These are phyloP conservation scores for Pangasius krempfi DNA, from an alignment of 2,797 vertebrate genomes.

Conservation along the genomic window DNA sequence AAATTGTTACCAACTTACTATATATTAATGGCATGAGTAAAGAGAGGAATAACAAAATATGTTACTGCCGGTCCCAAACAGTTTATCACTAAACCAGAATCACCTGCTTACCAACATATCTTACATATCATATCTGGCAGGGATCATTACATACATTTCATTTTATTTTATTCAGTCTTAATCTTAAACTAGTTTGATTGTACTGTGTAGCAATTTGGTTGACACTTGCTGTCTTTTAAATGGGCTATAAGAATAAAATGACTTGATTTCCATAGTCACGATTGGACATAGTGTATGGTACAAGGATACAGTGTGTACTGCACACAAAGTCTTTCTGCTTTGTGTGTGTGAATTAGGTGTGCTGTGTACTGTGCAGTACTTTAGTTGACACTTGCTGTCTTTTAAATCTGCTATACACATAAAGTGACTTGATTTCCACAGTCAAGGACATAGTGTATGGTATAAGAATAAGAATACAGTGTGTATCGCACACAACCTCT, in stretches of 20 bases:
- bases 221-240: background rate
- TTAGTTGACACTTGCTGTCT: background rate
- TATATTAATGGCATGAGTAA: background rate
- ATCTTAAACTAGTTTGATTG: no score
- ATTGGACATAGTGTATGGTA: background rate
- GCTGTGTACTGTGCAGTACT: background rate
- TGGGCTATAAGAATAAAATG: background rate
- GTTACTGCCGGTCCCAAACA: background rate
- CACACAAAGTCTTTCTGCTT: background rate
- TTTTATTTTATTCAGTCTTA: no score
- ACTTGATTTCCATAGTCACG: background rate
- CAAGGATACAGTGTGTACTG: background rate
- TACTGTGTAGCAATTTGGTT: background rate
- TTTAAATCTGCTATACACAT: background rate
- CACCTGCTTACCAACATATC: background rate
- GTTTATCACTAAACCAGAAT: background rate
- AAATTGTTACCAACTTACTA: background rate
- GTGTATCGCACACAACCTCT: background rate
- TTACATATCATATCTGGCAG: no score
- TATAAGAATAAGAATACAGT: background rate
- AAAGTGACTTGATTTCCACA: background rate
- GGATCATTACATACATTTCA: no score
- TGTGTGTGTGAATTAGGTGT: conserved; percentile 2
- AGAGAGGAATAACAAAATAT: background rate
- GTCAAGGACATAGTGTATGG: background rate